Evolutionary conservation across 2,888 invertebrate genomes (phyloP).

Genomic region (Diarsia mendica): DNA sequence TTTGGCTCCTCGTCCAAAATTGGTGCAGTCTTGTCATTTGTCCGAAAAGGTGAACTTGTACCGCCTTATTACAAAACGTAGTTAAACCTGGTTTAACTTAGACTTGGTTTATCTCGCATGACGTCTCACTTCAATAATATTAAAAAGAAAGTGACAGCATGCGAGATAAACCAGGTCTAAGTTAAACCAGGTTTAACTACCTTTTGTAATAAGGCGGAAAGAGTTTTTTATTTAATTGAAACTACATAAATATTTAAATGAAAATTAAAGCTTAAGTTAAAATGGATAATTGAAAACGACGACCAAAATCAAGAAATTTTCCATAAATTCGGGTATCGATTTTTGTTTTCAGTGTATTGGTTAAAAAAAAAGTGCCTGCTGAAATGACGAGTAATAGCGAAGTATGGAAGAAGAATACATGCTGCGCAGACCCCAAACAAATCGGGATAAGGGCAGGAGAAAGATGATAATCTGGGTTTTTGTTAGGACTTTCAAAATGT

Average conservation of each 20-base stretch:
- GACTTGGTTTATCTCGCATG: no score
- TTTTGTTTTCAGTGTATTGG: background rate
- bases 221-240: background rate
- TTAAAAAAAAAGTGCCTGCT: background rate
- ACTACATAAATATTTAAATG: background rate
- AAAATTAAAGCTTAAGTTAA: background rate
- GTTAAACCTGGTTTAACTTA: no score
- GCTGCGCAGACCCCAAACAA: no score
- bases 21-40: background rate
- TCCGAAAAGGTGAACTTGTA: background rate
- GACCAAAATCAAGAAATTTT: no score
- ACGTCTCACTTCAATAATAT: no score
- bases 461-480: background rate
- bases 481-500: background rate
- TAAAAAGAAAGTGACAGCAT: no score
- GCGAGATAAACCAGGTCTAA: no score
- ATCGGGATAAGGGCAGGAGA: background rate
- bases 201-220: no score
- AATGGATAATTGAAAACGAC: background rate
- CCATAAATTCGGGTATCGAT: no score
- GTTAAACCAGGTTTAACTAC: no score
- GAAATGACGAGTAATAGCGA: background rate
- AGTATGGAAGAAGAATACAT: background rate
- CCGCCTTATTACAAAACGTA: no score
- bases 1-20: background rate